Base-by-base conservation (phyloP, 2,888 invertebrate species). In the Eurytoma adleriae region DNA sequence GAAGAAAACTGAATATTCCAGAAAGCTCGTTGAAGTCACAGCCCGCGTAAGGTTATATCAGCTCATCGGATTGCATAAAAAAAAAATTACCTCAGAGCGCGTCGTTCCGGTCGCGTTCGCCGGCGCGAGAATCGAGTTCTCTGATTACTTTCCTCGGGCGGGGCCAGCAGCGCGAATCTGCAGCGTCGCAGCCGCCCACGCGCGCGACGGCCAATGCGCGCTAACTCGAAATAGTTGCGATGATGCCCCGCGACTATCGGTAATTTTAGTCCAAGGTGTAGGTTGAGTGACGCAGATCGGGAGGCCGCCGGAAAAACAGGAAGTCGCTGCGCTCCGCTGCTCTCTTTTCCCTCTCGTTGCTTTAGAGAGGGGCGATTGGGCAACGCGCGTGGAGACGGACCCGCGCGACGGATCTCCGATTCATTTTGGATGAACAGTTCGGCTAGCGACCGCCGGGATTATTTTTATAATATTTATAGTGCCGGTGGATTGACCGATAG, bases 231-330 rank as follows among this genome's bases (percentile, higher is more conserved):
- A 88, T 87, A 88, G 85, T 85, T 85, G 81, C n/a, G 1, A 50
- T 57, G 81, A 85, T 83, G 85, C 84, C 85, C 18, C 40, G n/a
- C 83, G 84, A 82, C 83, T 85, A 86, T 87, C 84, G 85, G 83
- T 88, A 87, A 88, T 88, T 88, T 88, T 88, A 87, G 88, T 87
- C 83, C 85, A 85, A 88, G 84, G 88, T 87, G 87, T 88, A 89
- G 88, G 88, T 87, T 86, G 86, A 80, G 78, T 87, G 88, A 89
- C 89, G 89, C 83, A 87, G 86, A 82, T 57, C 27, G 40, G 40
- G 69, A 69, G 70, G 54, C 56, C 24, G 48, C 56, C 18, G 66
- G 56, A 66, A 84, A 88, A 88, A 88, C 87, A 86, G 88, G 86
- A 88, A 88, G 84, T 78, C 48, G 54, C 27, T 3, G 5, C 18